Base-by-base conservation (phyloP, 2,113 vertebrate species). In the Tupaia tana region DNA sequence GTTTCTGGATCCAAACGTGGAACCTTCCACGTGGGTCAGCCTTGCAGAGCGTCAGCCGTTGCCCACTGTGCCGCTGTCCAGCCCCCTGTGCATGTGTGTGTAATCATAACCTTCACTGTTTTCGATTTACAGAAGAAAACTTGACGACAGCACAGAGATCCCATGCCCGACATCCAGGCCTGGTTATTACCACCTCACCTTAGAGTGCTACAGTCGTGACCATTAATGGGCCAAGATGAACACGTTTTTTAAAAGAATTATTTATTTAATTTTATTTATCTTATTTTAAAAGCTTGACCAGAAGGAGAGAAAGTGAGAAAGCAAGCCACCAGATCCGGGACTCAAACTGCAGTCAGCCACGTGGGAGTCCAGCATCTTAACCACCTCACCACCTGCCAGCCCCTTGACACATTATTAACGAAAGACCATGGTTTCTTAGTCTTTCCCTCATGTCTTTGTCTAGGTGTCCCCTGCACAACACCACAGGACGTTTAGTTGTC, bases 111-210 rank as follows among this genome's bases (percentile, higher is more conserved):
- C n/a, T 92, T 78, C 59, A 43, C 69, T 77, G 27, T 64, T 29
- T 74, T 54, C 90, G 63, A 88, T 63, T 77, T 87, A 88, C 52
- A 75, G 63, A 61, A 90, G n/a, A 74, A 77, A 85, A 19, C 78
- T 27, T 79, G 54, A 66, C 29, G n/a, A 20, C 8, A 29, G 54
- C n/a, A n/a, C 27, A 70, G 63, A 73, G 59, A 61, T 83, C 56
- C 22, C 54, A 24, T 2, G 63, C 15, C 52, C n/a, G 4, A 15
- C 0, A 15, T n/a, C 7, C 80, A 9, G 7, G 56, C 59, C 84
- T 81, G n/a, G 1, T 58, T 56, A 73, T 66, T 56, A 67, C 59
- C 20, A 61, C 29, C 58, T 29, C 29, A 70, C 20, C 0, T 25
- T 20, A 54, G 18, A 10, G 1, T 56, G 61, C 14, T 9, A 22